Base-by-base conservation (phyloP, 2,797 vertebrate genomes). In the Acipenser transmontanus region DNA sequence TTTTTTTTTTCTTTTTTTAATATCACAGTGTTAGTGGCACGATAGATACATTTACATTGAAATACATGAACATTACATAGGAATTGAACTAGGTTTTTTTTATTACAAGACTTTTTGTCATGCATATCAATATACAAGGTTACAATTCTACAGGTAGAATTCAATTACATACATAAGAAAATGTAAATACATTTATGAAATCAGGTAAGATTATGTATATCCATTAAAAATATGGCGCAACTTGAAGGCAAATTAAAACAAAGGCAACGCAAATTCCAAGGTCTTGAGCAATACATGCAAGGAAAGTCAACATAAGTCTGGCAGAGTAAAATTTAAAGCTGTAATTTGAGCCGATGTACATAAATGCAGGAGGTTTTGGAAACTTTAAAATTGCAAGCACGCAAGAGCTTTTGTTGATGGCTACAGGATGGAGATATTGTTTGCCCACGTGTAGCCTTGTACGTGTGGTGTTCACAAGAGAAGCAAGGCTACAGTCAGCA, bases 1-100 rank as follows among this genome's bases (percentile, higher is more conserved):
- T n/a, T n/a, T n/a, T n/a, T n/a, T n/a, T n/a, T n/a, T n/a, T 85
- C 83, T 84, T 80, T 84, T 80, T 76, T 73, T 78, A 80, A 88
- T 91, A 87, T 95, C 93, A 94, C 92, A 95, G 92, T 92, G 91
- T 91, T 89, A 85, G 88, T 89, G 88, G 86, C 89, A 91, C 87
- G 83, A 79, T 85, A 83, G 80, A 85, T 83, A 88, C 83, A 85
- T 47, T 71, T 77, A 85, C 71, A 70, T 71, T 81, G 80, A 76
- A 79, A 82, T 80, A 81, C 84, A 79, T 74, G 74, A 72, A 84
- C 67, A 65, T 66, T 63, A 47, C 60, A 5, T 50, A 49, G 61
- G 59, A 51, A 57, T 1, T n/a, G 77, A 73, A 79, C 70, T 71
- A 69, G 7, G 64, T 84, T 74, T 76, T 69, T 66, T 74, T 66